Conservation (phyloP, 1,140 invertebrate genomes). For the Trachymyrmex septentrionalis region DNA sequence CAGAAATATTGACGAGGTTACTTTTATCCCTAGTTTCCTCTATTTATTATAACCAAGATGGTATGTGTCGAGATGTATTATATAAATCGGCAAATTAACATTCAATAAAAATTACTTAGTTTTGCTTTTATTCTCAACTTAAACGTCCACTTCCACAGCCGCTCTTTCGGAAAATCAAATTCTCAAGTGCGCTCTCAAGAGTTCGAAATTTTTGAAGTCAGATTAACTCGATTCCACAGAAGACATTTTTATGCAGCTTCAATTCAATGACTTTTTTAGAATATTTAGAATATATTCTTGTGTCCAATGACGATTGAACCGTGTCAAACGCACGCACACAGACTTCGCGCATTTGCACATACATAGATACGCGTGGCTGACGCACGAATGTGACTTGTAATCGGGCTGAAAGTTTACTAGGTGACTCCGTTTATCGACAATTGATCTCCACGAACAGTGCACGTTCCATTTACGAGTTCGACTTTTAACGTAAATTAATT, state of each 20-base stretch:
- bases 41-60: background rate
- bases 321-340: slow-evolving; percentile 26
- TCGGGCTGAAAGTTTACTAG: slow-evolving; percentile 74
- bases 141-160: background rate
- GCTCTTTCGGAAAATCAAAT: background rate
- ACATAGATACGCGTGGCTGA: slow-evolving; percentile 22
- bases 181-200: background rate
- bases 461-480: slow-evolving; percentile 49
- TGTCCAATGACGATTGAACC: background rate
- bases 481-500: background rate
- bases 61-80: background rate
- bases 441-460: slow-evolving; percentile 31
- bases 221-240: background rate
- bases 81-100: background rate
- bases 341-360: background rate
- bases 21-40: no score
- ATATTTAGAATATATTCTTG: background rate
- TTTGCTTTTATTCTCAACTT: background rate
- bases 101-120: background rate
- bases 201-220: background rate
- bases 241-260: background rate
- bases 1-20: no score
- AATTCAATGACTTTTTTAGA: slow-evolving; percentile 6
- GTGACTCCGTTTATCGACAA: slow-evolving; percentile 70
- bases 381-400: slow-evolving; percentile 67